Evolutionary conservation across 2,113 vertebrate species (phyloP).

Genomic region (Heterochromis multidens): DNA sequence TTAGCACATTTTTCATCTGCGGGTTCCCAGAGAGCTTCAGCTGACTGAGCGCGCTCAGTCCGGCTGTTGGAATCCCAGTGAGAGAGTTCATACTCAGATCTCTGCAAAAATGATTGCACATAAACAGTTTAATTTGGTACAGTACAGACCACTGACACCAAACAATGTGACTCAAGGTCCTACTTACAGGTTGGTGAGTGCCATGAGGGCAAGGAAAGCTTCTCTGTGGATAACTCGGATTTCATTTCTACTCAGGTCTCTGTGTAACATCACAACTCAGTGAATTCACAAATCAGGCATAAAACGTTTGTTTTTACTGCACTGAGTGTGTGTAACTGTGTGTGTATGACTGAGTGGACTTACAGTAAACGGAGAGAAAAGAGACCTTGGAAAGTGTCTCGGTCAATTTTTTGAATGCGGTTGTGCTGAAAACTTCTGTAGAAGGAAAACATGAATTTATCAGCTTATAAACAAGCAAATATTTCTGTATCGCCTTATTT

Average conservation of each 20-base stretch:
- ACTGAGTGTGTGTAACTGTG: not conserved
- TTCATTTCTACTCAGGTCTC: conserved; percentile 92
- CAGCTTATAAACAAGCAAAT: not conserved
- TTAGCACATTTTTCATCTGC: conserved; percentile 83
- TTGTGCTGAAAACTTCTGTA: conserved; percentile 92
- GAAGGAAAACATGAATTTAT: conserved; percentile 9
- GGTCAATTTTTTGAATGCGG: conserved; percentile 83
- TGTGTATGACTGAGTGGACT: conserved; percentile 64
- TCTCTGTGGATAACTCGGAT: conserved; percentile 86
- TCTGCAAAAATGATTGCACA: conserved; percentile 55
- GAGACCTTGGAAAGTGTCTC: conserved; percentile 86
- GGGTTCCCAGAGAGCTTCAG: conserved; percentile 91
- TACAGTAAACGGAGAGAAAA: conserved; percentile 86
- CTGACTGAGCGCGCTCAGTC: conserved; percentile 85
- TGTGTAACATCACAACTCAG: conserved; percentile 61
- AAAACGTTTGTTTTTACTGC: not conserved
- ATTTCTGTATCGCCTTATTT: not conserved
- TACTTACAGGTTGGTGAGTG: conserved; percentile 93
- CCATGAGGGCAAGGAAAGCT: conserved; percentile 83
- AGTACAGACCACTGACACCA: not conserved
- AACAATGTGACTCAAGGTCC: not conserved
- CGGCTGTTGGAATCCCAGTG: conserved; percentile 80
- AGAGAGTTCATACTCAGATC: conserved; percentile 92
- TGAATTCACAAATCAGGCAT: not conserved
- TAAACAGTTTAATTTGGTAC: not conserved